These are phyloP conservation scores for Zygogramma bicolorata DNA, from an alignment of 2,888 invertebrate genomes.

Conservation along the genomic window DNA sequence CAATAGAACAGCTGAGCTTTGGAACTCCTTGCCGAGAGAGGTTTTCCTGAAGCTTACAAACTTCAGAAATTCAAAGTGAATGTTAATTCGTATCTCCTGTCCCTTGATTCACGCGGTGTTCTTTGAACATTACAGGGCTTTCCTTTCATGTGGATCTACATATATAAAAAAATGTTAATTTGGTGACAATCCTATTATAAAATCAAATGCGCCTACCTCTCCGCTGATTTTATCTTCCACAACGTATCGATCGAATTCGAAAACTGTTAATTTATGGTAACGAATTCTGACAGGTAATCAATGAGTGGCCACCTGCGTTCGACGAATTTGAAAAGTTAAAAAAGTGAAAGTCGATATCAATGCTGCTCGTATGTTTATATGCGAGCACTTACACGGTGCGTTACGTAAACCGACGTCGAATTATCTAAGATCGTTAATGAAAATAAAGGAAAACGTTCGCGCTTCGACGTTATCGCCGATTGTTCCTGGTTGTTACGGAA, in stretches of 20 bases:
- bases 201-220: too few relatives aligned
- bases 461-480: conserved; percentile 26
- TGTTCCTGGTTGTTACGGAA: conserved; percentile 25
- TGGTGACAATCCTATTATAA: too few relatives aligned
- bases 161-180: too few relatives aligned
- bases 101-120: too few relatives aligned
- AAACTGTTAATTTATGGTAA: conserved; percentile 19
- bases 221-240: too few relatives aligned
- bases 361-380: conserved; percentile 26
- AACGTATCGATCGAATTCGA: neutral
- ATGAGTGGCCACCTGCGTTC: conserved; percentile 28
- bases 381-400: conserved; percentile 28
- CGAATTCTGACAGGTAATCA: conserved; percentile 24
- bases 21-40: too few relatives aligned
- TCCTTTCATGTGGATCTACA: too few relatives aligned
- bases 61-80: too few relatives aligned
- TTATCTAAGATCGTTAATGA: conserved; percentile 30
- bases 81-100: too few relatives aligned
- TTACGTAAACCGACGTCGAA: conserved; percentile 32
- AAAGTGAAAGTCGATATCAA: conserved; percentile 44
- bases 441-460: conserved; percentile 20
- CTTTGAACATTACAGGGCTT: too few relatives aligned
- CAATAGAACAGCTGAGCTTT: too few relatives aligned
- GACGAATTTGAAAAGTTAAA: conserved; percentile 39
- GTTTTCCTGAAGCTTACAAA: too few relatives aligned